Conservation (phyloP, 1,140 invertebrate genomes). For the Scylla paramamosain region DNA sequence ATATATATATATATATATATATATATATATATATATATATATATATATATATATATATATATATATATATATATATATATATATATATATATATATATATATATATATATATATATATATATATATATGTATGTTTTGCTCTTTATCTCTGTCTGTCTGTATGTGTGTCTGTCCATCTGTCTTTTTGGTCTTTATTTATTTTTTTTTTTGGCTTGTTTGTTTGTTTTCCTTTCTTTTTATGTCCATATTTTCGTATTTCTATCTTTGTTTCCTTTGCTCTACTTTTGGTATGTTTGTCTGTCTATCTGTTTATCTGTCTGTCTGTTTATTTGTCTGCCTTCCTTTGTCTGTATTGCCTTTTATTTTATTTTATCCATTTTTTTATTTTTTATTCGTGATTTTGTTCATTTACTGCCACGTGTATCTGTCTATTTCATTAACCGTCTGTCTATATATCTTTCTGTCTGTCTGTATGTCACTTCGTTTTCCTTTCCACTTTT, state of each 20-base stretch:
- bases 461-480: not conserved
- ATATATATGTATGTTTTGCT: not conserved
- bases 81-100: conserved; percentile 59
- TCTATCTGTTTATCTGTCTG: not conserved
- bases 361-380: not conserved
- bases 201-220: not conserved
- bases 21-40: conserved; percentile 54
- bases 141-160: not conserved
- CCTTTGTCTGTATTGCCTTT: not conserved
- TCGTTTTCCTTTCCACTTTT: not conserved
- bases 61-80: conserved; percentile 52
- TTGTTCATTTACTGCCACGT: not conserved
- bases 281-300: not conserved
- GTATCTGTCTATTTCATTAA: not conserved
- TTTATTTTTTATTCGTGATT: not conserved
- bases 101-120: conserved; percentile 56
- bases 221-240: not conserved
- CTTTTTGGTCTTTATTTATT: not conserved
- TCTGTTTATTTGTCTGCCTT: not conserved
- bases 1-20: conserved; percentile 61
- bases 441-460: not conserved
- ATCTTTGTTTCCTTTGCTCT: too few relatives aligned
- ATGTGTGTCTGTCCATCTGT: not conserved
- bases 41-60: conserved; percentile 44
- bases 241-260: too few relatives aligned